These are phyloP conservation scores for Drosophila nr. perissopoda DNA, from an alignment of 2,888 invertebrate genomes.

Conservation along the genomic window DNA sequence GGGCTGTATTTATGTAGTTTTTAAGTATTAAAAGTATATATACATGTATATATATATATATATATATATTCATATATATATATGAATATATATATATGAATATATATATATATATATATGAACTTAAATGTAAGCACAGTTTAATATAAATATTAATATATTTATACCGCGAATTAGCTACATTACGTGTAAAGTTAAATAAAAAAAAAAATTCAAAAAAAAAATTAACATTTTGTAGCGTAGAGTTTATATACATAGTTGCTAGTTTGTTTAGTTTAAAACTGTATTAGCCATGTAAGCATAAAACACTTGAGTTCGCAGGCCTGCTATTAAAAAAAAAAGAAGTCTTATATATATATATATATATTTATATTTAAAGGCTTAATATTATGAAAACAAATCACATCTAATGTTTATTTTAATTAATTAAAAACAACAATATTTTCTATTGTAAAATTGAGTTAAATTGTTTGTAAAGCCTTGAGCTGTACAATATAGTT, in stretches of 20 bases:
- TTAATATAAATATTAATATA: conserved; percentile 1
- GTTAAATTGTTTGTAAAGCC: conserved; percentile 15
- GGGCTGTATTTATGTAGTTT: conserved; percentile 54
- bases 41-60: conserved; percentile 1
- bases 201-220: neutral
- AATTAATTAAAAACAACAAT: conserved; percentile 26
- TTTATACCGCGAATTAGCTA: conserved; percentile 24
- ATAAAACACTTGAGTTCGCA: conserved; percentile 31
- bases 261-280: conserved; percentile 39
- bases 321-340: conserved; percentile 20
- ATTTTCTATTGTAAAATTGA: conserved; percentile 24
- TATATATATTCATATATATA: conserved; percentile 3
- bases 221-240: conserved; percentile 31
- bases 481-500: conserved; percentile 6
- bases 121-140: neutral
- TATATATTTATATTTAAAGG: conserved; percentile 17
- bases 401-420: conserved; percentile 45
- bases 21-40: conserved; percentile 23
- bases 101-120: neutral
- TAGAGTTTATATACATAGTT: conserved; percentile 35
- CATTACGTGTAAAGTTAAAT: conserved; percentile 35
- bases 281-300: conserved; percentile 58
- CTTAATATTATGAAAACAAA: conserved; percentile 32
- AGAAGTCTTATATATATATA: conserved; percentile 9
- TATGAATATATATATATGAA: neutral